These are phyloP conservation scores for Podarcis muralis DNA, from an alignment of 2,113 vertebrate genomes.

Conservation along the genomic window DNA sequence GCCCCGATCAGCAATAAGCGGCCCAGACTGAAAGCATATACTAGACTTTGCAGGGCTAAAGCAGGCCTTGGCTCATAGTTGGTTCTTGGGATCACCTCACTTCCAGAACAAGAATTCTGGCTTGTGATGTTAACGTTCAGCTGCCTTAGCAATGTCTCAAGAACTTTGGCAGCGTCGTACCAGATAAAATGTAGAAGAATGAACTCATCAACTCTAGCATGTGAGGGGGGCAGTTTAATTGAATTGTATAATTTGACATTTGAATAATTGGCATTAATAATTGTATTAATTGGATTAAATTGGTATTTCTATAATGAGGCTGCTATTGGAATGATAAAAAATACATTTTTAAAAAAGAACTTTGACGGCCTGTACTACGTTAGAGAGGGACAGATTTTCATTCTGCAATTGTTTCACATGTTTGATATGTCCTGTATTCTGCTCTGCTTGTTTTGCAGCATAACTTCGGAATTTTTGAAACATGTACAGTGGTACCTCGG, in stretches of 20 bases:
- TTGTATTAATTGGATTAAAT: too few species aligned
- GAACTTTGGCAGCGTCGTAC: too few species aligned
- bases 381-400: neutral
- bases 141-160: neutral
- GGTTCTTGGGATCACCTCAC: neutral
- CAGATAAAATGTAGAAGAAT: too few species aligned
- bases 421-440: neutral
- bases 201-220: too few species aligned
- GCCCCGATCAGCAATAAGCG: too few species aligned
- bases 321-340: too few species aligned
- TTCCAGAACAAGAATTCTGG: neutral
- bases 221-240: too few species aligned
- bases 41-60: neutral
- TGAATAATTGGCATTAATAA: too few species aligned
- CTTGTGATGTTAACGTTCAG: neutral
- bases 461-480: neutral
- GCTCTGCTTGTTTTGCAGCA: neutral
- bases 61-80: neutral
- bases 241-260: too few species aligned
- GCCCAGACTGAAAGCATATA: neutral
- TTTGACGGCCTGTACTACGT: too few species aligned
- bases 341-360: too few species aligned
- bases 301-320: too few species aligned
- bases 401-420: neutral
- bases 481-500: neutral